phyloP scores from a whole-genome alignment of 2,888 invertebrate species.

The Ernsta delagoae region DNA sequence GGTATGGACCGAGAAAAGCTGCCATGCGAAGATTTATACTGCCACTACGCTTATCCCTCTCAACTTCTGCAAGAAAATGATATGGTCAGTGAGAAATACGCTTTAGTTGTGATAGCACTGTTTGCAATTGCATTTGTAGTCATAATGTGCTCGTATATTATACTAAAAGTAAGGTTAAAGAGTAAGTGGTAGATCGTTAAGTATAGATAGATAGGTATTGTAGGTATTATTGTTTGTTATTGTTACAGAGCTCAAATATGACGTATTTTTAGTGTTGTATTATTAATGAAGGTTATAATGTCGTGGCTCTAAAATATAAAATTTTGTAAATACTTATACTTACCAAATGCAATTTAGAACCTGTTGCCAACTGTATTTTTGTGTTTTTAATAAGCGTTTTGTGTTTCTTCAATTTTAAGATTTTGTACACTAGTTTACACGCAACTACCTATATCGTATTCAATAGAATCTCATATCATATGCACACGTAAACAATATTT shows the following conservation, averaged over 20 bases:
- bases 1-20: constrained; percentile 91
- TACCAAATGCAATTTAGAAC: background rate
- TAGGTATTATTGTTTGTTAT: constrained; percentile 11
- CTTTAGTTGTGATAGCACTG: constrained; percentile 87
- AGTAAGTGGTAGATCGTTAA: constrained; percentile 67
- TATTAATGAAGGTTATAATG: background rate
- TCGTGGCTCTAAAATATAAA: background rate
- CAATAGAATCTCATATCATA: constrained; percentile 24
- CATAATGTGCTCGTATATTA: constrained; percentile 87
- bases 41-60: constrained; percentile 88
- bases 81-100: constrained; percentile 88
- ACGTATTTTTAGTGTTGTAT: constrained; percentile 8
- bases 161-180: constrained; percentile 87
- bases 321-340: background rate
- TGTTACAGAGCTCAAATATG: constrained; percentile 30
- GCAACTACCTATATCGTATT: background rate
- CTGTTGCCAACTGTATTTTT: background rate
- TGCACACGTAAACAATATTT: background rate
- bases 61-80: constrained; percentile 91
- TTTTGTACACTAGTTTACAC: background rate
- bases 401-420: background rate
- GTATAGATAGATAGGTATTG: no score
- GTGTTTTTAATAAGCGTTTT: background rate
- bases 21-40: constrained; percentile 90
- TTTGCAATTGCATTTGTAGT: constrained; percentile 86